Percentiles rank a stretch among this genome's conserved stretches.
Conservation (phyloP, 2,113 vertebrate species). For the Grus americana region DNA sequence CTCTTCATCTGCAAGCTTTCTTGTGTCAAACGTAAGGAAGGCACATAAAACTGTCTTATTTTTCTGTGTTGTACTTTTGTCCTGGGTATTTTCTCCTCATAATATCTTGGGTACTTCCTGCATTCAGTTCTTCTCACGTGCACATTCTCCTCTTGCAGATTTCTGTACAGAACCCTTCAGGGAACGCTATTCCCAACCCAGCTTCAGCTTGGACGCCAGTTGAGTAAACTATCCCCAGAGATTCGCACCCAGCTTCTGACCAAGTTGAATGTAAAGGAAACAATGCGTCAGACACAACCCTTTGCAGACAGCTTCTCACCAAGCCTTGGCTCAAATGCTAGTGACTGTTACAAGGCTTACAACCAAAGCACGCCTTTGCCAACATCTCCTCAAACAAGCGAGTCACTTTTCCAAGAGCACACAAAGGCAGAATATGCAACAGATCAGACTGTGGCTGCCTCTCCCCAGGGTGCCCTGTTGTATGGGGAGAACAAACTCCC, state of each 20-base stretch:
- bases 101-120: background rate
- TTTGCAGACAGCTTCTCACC: constrained; percentile 19
- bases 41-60: background rate
- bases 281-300: background rate
- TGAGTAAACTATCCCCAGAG: constrained; percentile 75
- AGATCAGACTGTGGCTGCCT: background rate
- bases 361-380: background rate
- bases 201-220: constrained; percentile 87
- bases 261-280: constrained; percentile 10
- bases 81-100: background rate
- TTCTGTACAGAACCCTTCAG: constrained; percentile 90
- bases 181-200: constrained; percentile 88
- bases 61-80: background rate
- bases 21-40: background rate
- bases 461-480: background rate
- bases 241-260: constrained; percentile 71
- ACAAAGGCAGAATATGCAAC: background rate
- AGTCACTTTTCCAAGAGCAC: constrained; percentile 10
- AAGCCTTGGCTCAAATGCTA: background rate
- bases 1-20: background rate
- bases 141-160: constrained; percentile 72
- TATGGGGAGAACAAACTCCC: background rate
- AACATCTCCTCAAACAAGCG: background rate
- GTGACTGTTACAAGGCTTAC: background rate
- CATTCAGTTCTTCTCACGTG: background rate